Base-by-base conservation (phyloP, 2,113 vertebrate genomes). In the Saguinus imperator region DNA sequence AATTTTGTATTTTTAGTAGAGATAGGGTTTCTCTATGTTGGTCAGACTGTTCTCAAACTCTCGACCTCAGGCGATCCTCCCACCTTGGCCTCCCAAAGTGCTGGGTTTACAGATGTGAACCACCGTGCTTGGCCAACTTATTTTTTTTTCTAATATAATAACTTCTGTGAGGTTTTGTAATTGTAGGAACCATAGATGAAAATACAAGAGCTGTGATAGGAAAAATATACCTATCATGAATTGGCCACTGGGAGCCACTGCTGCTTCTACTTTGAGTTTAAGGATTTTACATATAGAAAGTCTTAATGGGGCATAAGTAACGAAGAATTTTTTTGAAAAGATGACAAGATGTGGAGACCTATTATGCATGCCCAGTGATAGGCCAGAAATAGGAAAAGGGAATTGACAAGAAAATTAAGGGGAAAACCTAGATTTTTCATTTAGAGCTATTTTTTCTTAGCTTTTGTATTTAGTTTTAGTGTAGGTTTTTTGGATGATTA, bases 161-260 rank as follows among this genome's bases (percentile, higher is more conserved):
- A 82, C 25, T 89, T 94, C n/a, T 58, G 0, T 89, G 48, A 92
- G 29, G 27, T 64, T 96, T 82, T 77, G 5, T 29, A 87, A 27
- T 61, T 94, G 37, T 86, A 68, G 50, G 81, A 94, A 57, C 37
- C 29, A 66, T 73, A 20, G 94, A 37, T 95, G 70, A 94, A 95
- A 89, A 80, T 95, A 85, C 0, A 91, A 87, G 64, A 90, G 40
- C 57, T 37, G 2, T 89, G 45, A 9, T 95, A 83, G 68, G 58
- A 68, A 95, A 75, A 94, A 57, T 50, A 85, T 18, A 20, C 12
- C 32, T 93, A 18, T 81, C 40, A 23, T 95, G 88, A 95, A 37
- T 76, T 87, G 87, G 90, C 92, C 95, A 94, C 90, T 96, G 92
- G 95, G 92, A 92, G 87, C 61, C 95, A 95, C 95, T 97, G 95